Base-by-base conservation (phyloP, 2,797 vertebrate species). In the Harpagifer antarcticus region DNA sequence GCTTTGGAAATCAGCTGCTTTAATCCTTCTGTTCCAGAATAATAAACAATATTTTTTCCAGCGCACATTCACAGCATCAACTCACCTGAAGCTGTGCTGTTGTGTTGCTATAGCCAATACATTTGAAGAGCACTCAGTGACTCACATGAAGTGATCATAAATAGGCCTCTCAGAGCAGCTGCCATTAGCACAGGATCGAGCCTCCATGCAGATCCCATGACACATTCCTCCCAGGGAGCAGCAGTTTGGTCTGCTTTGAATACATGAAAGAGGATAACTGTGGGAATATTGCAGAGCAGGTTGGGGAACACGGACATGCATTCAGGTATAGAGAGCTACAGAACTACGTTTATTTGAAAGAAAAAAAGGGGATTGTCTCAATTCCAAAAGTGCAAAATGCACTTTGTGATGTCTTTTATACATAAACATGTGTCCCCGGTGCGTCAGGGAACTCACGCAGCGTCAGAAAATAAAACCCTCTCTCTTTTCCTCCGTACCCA, bases 121-220 rank as follows among this genome's bases (percentile, higher is more conserved):
- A 59, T 79, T 74, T 71, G 13, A 67, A 82, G 79, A 81, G 81
- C 55, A 37, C 79, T 77, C 52, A 67, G 59, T 85, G 88, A 86
- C 59, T 87, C 86, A 84, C 59, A 67, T 20, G 17, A 74, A 79
- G 79, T 72, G 63, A 61, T 72, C 79, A 78, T 19, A 86, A 92
- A 85, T 76, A 89, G 83, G 82, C 79, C 83, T 59, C 86, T 90
- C 59, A 31, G 76, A 79, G 78, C 74, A 78, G 72, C 79, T 85
- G 77, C 79, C 86, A 87, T 87, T 87, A 88, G 77, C 69, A 9
- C 47, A 68, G 68, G 75, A 75, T 67, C 62, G 58, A 84, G 58
- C 48, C 76, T 84, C 62, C 72, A 27, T 66, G 63, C 79, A 62
- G 76, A 88, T 88, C 86, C 56, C 82, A 71, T 89, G 77, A 81